Percentiles rank a stretch among this genome's conserved stretches.
These are phyloP conservation scores for Bombyx mandarina DNA, from an alignment of 1,140 invertebrate genomes.

Conservation along the genomic window DNA sequence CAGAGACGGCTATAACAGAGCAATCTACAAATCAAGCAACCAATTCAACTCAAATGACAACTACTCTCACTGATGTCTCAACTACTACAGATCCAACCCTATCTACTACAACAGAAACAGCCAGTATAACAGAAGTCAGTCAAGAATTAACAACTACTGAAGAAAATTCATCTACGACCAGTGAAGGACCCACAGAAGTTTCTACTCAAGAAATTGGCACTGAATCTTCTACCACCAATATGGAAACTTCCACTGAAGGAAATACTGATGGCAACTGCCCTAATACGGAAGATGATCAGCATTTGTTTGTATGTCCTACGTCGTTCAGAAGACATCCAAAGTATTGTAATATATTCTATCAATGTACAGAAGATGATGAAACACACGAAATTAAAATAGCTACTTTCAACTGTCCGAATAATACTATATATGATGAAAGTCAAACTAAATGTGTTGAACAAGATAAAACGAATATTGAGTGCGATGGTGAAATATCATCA, in stretches of 20 bases:
- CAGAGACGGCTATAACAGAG: slow-evolving; percentile 19
- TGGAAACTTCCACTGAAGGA: slow-evolving; percentile 22
- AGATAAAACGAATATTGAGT: slow-evolving; percentile 71
- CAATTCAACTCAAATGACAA: slow-evolving; percentile 1
- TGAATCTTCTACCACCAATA: slow-evolving; percentile 33
- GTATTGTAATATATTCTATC: slow-evolving; percentile 88
- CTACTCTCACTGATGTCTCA: slow-evolving; percentile 18
- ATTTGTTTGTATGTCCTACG: slow-evolving; percentile 81
- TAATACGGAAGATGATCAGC: slow-evolving; percentile 75
- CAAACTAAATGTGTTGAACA: slow-evolving; percentile 79
- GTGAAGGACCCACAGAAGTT: slow-evolving; percentile 28
- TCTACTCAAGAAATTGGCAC: slow-evolving; percentile 35
- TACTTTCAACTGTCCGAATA: slow-evolving; percentile 81
- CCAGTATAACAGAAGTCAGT: slow-evolving; percentile 20
- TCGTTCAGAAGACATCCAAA: slow-evolving; percentile 87
- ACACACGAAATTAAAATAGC: slow-evolving; percentile 80
- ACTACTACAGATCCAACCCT: slow-evolving; percentile 19
- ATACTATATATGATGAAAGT: slow-evolving; percentile 81
- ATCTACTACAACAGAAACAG: slow-evolving; percentile 30
- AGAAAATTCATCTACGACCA: slow-evolving; percentile 12
- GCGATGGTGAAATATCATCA: slow-evolving; percentile 70
- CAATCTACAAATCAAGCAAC: slow-evolving; percentile 16
- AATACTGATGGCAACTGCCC: slow-evolving; percentile 45
- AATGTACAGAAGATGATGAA: slow-evolving; percentile 78
- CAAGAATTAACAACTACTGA: slow-evolving; percentile 26